Conservation (phyloP, 2,113 vertebrate genomes). For the Laterallus jamaicensis region DNA sequence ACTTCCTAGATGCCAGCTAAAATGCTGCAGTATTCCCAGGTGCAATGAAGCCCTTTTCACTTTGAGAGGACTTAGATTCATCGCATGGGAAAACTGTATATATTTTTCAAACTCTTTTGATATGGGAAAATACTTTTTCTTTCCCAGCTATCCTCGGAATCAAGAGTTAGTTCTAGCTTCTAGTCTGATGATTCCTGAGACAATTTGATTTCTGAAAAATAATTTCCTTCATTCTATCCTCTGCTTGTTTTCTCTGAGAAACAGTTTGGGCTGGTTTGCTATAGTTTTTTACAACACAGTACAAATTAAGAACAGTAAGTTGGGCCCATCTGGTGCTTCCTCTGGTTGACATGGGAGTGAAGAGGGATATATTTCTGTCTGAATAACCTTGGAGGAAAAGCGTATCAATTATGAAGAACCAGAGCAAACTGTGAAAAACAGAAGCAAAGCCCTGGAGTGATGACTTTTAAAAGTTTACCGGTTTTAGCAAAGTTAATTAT, state of each 20-base stretch:
- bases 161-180: neutral
- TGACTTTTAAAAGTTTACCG: neutral
- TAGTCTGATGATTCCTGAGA: neutral
- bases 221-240: neutral
- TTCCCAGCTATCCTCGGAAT: neutral
- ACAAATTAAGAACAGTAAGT: slow-evolving; percentile 48
- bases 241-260: neutral
- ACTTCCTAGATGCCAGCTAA: neutral
- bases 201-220: neutral
- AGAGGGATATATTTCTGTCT: neutral
- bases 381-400: slow-evolving; percentile 43
- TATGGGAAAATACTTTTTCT: neutral
- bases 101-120: neutral
- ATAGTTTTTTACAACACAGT: neutral
- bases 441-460: neutral
- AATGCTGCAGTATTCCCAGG: neutral
- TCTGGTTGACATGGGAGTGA: slow-evolving; percentile 11
- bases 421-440: slow-evolving; percentile 41
- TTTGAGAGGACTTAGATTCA: neutral
- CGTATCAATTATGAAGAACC: slow-evolving; percentile 43
- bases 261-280: neutral
- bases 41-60: neutral
- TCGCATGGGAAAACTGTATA: neutral
- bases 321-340: slow-evolving; percentile 28
- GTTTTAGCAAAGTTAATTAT: neutral